Percentiles rank a stretch among this genome's conserved stretches.
These are phyloP conservation scores for Drosophila stalkeri DNA, from an alignment of 2,888 invertebrate species.

Conservation along the genomic window DNA sequence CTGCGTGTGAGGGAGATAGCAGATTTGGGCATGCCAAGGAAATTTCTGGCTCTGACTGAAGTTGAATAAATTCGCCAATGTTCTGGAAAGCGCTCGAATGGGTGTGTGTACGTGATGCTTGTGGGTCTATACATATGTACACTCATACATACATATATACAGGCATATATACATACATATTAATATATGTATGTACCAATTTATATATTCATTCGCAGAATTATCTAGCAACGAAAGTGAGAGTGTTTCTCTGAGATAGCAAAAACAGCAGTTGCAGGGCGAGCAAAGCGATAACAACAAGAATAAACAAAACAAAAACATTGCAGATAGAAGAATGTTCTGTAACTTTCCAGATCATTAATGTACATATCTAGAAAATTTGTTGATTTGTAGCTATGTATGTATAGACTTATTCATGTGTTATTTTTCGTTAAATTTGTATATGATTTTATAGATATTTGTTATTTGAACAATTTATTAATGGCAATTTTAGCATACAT, in stretches of 20 bases:
- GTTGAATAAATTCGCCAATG: conserved; percentile 40
- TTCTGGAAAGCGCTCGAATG: conserved; percentile 57
- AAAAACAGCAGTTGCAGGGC: neutral
- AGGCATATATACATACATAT: conserved; percentile 15
- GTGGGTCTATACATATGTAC: conserved; percentile 15
- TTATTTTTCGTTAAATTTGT: neutral
- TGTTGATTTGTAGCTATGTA: neutral
- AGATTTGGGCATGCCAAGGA: conserved; percentile 34
- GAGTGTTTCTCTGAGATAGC: conserved; percentile 40
- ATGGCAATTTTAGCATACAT: neutral
- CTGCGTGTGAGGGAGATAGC: conserved; percentile 20
- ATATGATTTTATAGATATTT: neutral
- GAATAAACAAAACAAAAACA: conserved; percentile 7
- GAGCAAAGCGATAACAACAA: conserved; percentile 13
- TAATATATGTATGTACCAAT: neutral
- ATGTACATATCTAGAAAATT: neutral
- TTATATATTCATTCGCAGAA: conserved; percentile 20
- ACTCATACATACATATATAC: neutral
- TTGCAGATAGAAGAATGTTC: conserved; percentile 3
- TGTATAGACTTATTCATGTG: neutral
- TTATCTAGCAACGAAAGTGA: conserved; percentile 60
- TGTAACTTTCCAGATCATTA: conserved; percentile 2
- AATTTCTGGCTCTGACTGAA: conserved; percentile 45
- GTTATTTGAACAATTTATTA: neutral
- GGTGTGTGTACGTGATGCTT: conserved; percentile 19